Evolutionary conservation across 2,797 vertebrate genomes (phyloP).

Genomic region (Geotrypetes seraphini): DNA sequence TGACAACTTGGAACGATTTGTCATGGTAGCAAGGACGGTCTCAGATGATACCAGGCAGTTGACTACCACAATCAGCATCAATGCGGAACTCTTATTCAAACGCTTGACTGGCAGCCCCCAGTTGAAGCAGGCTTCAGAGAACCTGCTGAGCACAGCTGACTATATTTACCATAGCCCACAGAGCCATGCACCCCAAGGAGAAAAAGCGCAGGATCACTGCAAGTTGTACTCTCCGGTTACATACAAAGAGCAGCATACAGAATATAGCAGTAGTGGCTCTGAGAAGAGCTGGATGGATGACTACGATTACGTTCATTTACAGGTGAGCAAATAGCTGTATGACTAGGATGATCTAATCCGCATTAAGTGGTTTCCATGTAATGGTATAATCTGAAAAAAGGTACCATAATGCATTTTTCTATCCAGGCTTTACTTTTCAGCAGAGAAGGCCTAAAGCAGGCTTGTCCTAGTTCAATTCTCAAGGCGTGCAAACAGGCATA

Average conservation of each 20-base stretch:
- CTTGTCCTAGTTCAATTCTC: no score
- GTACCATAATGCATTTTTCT: no score
- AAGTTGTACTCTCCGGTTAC: constrained; percentile 46
- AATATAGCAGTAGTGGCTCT: constrained; percentile 64
- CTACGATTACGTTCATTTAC: constrained; percentile 92
- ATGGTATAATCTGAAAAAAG: no score
- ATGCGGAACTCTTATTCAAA: constrained; percentile 72
- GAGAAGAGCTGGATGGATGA: constrained; percentile 99
- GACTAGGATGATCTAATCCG: no score
- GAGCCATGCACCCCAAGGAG: constrained; percentile 28
- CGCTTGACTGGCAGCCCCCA: constrained; percentile 34
- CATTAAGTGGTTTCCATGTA: no score
- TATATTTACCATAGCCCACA: constrained; percentile 29
- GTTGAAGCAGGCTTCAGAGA: constrained; percentile 37
- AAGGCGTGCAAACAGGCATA: no score
- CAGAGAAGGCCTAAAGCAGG: no score
- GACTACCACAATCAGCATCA: constrained; percentile 70
- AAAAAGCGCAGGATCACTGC: constrained; percentile 30
- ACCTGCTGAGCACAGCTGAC: constrained; percentile 18
- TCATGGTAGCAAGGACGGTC: constrained; percentile 84
- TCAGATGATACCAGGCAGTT: constrained; percentile 84
- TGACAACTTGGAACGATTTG: constrained; percentile 81
- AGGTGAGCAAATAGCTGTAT: constrained; percentile 77
- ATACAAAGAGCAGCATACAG: constrained; percentile 57
- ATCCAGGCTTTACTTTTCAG: no score